These are phyloP conservation scores for Drosophila yooni DNA, from an alignment of 2,888 invertebrate genomes.

Conservation along the genomic window DNA sequence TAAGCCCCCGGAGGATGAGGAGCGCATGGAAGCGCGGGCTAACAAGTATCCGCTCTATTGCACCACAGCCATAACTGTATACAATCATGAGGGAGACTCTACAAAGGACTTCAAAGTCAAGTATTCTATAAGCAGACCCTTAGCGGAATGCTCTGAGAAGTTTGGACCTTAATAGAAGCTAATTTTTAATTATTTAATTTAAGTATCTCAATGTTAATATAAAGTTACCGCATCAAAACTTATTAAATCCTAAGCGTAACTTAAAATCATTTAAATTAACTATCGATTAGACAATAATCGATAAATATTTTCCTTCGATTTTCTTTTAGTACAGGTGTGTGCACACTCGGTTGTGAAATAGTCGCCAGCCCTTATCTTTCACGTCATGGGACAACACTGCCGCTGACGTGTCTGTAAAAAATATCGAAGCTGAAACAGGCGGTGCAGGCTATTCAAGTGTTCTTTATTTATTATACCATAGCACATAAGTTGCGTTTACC, in stretches of 20 bases:
- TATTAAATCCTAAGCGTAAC: neutral
- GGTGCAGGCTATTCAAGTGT: slow-evolving; percentile 59
- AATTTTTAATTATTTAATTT: neutral
- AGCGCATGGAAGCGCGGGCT: slow-evolving; percentile 63
- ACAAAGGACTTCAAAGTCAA: slow-evolving; percentile 76
- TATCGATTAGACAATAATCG: neutral
- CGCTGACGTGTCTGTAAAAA: slow-evolving; percentile 84
- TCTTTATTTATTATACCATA: slow-evolving; percentile 62
- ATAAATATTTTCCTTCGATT: neutral
- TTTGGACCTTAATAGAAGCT: slow-evolving; percentile 68
- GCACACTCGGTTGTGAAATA: slow-evolving; percentile 3
- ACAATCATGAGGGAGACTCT: slow-evolving; percentile 81
- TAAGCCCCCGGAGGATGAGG: slow-evolving; percentile 61
- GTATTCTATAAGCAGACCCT: slow-evolving; percentile 74
- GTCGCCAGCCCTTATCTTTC: slow-evolving; percentile 29
- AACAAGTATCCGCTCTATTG: slow-evolving; percentile 82
- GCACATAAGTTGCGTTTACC: slow-evolving; percentile 58
- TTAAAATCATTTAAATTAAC: slow-evolving; percentile 1
- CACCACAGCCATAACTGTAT: slow-evolving; percentile 80
- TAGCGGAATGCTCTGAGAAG: slow-evolving; percentile 76
- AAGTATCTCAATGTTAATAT: slow-evolving; percentile 6
- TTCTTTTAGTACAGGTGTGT: neutral
- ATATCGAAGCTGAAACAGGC: slow-evolving; percentile 63
- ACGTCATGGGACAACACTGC: slow-evolving; percentile 37
- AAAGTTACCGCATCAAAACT: neutral